Conservation (phyloP, 2,888 invertebrate species). For the Steinernema scapterisci region DNA sequence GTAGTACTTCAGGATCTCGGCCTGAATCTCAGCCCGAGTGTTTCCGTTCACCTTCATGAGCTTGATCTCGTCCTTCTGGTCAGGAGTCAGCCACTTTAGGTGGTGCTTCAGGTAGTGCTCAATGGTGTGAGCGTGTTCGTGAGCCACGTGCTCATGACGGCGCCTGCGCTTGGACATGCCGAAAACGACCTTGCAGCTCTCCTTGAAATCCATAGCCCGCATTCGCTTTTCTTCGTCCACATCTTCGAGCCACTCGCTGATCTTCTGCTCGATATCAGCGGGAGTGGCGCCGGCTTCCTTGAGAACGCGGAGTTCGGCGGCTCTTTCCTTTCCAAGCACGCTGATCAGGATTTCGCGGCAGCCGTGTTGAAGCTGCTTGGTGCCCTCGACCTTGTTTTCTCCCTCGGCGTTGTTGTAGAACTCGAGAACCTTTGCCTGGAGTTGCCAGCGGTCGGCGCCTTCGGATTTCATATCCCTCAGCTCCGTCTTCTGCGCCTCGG, state of each 20-base stretch:
- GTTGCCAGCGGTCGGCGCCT: constrained; percentile 32
- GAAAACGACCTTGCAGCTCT: constrained; percentile 44
- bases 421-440: constrained; percentile 40
- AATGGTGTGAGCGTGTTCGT: constrained; percentile 32
- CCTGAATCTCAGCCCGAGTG: constrained; percentile 46
- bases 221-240: constrained; percentile 44
- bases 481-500: constrained; percentile 38
- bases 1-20: constrained; percentile 35
- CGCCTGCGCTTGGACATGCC: background rate
- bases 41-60: constrained; percentile 45
- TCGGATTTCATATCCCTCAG: constrained; percentile 29
- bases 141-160: background rate
- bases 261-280: constrained; percentile 44
- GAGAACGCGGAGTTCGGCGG: constrained; percentile 43
- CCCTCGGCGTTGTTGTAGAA: constrained; percentile 43
- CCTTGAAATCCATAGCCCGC: constrained; percentile 41
- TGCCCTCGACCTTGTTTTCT: constrained; percentile 50
- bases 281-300: constrained; percentile 44
- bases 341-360: constrained; percentile 46
- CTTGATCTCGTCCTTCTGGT: constrained; percentile 41
- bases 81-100: constrained; percentile 45
- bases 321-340: constrained; percentile 48
- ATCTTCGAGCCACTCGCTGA: constrained; percentile 41
- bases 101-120: constrained; percentile 44
- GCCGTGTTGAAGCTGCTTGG: constrained; percentile 48